Evolutionary conservation across 2,113 vertebrate genomes (phyloP).

Genomic region (Fulica atra): DNA sequence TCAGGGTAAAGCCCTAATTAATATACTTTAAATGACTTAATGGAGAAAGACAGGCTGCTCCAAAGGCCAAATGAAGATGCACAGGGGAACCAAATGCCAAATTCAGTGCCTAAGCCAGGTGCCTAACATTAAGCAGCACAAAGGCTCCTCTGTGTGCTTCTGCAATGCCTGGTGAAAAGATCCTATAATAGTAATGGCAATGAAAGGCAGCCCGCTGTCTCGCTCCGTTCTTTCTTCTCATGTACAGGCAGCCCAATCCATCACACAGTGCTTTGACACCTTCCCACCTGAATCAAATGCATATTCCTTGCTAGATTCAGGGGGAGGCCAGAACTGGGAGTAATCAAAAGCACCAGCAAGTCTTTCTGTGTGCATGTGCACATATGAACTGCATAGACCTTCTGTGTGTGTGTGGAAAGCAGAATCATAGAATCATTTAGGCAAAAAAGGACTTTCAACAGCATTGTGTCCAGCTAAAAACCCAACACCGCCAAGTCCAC

Average conservation of each 20-base stretch:
- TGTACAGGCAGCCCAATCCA: background rate
- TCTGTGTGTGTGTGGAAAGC: background rate
- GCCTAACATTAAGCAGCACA: background rate
- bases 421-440: background rate
- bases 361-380: background rate
- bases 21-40: background rate
- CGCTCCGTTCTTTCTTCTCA: background rate
- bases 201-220: background rate
- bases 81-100: background rate
- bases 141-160: background rate
- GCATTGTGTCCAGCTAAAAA: fast-evolving
- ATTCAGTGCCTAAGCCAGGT: background rate
- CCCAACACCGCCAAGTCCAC: background rate
- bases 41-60: background rate
- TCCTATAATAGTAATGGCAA: background rate
- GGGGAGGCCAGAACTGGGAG: background rate
- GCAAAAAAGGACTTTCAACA: background rate
- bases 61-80: background rate
- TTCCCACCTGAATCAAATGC: background rate
- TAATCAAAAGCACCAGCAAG: background rate
- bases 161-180: background rate
- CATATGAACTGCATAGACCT: background rate
- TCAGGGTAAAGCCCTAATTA: background rate
- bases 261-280: background rate
- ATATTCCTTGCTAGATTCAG: background rate